Evolutionary conservation across 2,797 vertebrate species (phyloP), one percentile per base, ranked within the genome.

Genomic region (Alouatta caraya): DNA sequence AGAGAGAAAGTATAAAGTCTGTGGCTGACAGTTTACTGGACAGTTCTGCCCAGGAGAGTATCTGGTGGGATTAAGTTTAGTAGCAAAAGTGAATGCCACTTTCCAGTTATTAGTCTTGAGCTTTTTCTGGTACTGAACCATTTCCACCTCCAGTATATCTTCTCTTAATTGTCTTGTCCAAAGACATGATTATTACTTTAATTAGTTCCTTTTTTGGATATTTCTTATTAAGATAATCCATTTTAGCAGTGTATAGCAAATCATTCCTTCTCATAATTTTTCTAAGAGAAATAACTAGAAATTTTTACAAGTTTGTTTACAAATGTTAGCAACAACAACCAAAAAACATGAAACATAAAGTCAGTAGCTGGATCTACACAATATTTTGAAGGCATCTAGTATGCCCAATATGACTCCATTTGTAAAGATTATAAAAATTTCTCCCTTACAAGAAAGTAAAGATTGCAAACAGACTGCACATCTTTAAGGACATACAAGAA

Each of bases 281-380:
- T 48, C 52, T 78, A 94, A 88, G 72, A 96, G 12, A 86, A 97
- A 96, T 82, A 78, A 48, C 55, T 91, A 7, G 39, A 89, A 94
- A 88, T 15, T 72, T 94, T 94, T 88, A 52, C 8, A 80, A 79
- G 13, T 52, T 82, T 57, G 59, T 75, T 83, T 93, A 50, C 44
- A 96, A 94, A 61, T 88, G 12, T 88, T 96, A 76, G 78, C 12
- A 57, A 81, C 17, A 76, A 44, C 11, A 48, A 72, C 30, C 6
- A 28, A 42, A 80, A n/a, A 61, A 21, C 9, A n/a, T 55, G 24
- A 80, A 42, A 33, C 83, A 6, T n/a, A 90, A 93, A 96, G 14
- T 21, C 24, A 30, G 50, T 52, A 87, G 37, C 24, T 88, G 64
- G 8, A 52, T 55, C 37, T 75, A 75, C 46, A 61, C 2, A 75